phyloP scores from a whole-genome alignment of 2,888 invertebrate genomes.

The Octonoba sinensis region DNA sequence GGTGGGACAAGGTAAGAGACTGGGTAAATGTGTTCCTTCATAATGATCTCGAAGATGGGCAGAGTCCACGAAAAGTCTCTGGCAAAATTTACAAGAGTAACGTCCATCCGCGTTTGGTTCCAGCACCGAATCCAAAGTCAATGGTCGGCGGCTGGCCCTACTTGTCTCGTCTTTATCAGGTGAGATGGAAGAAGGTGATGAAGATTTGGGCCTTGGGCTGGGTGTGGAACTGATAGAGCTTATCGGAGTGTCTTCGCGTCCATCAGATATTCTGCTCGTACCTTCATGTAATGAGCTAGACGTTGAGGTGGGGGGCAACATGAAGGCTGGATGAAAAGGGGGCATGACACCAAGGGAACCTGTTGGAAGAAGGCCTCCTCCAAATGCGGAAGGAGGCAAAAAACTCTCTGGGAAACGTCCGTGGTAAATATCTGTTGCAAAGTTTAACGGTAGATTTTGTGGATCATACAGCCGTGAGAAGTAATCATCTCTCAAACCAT shows the following conservation, averaged over 20 bases:
- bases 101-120: slow-evolving; percentile 78
- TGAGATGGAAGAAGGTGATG: slow-evolving; percentile 38
- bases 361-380: slow-evolving; percentile 28
- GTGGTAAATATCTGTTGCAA: slow-evolving; percentile 39
- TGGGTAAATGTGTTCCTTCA: slow-evolving; percentile 72
- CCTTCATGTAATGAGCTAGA: slow-evolving; percentile 44
- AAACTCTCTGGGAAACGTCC: slow-evolving; percentile 54
- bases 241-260: slow-evolving; percentile 57
- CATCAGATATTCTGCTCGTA: slow-evolving; percentile 40
- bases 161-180: slow-evolving; percentile 37
- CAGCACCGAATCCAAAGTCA: slow-evolving; percentile 75
- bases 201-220: slow-evolving; percentile 59
- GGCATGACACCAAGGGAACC: slow-evolving; percentile 46
- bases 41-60: slow-evolving; percentile 80
- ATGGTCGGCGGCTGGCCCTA: slow-evolving; percentile 28
- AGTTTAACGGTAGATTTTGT: slow-evolving; percentile 58
- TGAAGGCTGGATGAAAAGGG: slow-evolving; percentile 62
- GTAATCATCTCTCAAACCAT: slow-evolving; percentile 80
- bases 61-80: slow-evolving; percentile 77
- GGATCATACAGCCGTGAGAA: slow-evolving; percentile 80
- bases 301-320: slow-evolving; percentile 57
- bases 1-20: slow-evolving; percentile 48
- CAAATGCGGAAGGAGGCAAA: slow-evolving; percentile 45
- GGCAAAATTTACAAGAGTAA: slow-evolving; percentile 79
- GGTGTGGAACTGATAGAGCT: slow-evolving; percentile 63